A percentile compares a stretch with the other conserved stretches of the same genome.
Evolutionary conservation across 2,113 vertebrate species (phyloP).

Genomic region (Bufo gargarizans): DNA sequence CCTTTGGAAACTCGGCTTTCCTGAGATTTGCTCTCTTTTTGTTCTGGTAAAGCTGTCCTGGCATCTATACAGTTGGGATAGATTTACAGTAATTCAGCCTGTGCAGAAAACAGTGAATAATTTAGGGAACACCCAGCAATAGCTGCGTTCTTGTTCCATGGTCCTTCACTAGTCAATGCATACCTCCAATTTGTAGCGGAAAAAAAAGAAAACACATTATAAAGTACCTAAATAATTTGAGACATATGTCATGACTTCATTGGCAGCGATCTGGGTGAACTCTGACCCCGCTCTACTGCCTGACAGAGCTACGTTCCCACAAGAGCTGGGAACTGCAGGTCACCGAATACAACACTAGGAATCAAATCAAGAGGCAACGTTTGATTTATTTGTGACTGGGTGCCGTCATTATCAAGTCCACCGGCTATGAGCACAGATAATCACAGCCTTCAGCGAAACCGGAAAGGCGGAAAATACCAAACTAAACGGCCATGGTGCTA

Average conservation of each 20-base stretch:
- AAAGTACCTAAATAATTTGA: constrained; percentile 53
- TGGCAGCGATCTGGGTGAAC: constrained; percentile 48
- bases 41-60: constrained; percentile 10
- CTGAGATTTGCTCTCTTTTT: constrained; percentile 15
- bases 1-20: constrained; percentile 17
- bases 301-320: constrained; percentile 39
- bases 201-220: constrained; percentile 46
- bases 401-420: constrained; percentile 27
- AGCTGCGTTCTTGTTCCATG: neutral
- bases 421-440: constrained; percentile 32
- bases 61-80: constrained; percentile 10
- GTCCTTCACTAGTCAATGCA: constrained; percentile 11
- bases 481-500: neutral
- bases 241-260: constrained; percentile 56
- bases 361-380: constrained; percentile 53
- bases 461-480: constrained; percentile 25
- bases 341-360: constrained; percentile 23
- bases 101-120: neutral
- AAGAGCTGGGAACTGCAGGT: constrained; percentile 50
- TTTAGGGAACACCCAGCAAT: neutral
- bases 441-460: constrained; percentile 19
- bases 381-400: constrained; percentile 51
- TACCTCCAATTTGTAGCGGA: constrained; percentile 44
- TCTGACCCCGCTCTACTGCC: constrained; percentile 45
- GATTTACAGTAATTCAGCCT: constrained; percentile 23